These are phyloP conservation scores for Pterophyllum scalare DNA, from an alignment of 2,113 vertebrate genomes.

Conservation along the genomic window DNA sequence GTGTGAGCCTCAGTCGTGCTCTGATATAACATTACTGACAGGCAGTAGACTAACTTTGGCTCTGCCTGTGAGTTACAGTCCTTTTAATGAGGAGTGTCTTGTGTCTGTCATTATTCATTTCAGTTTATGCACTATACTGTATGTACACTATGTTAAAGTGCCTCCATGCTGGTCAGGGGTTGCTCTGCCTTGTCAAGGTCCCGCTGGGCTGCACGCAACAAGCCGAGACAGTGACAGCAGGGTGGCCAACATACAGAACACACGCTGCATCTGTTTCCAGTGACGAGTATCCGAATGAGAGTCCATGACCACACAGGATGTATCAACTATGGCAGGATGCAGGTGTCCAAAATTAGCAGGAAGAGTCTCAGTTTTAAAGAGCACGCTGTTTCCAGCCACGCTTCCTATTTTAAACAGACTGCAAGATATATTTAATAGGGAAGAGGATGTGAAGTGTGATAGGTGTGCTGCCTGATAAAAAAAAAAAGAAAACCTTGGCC, in stretches of 20 bases:
- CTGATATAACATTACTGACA: slow-evolving; percentile 51
- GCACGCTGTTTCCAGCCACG: slow-evolving; percentile 34
- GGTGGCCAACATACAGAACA: slow-evolving; percentile 6
- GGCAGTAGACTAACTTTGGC: slow-evolving; percentile 44
- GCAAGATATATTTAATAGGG: background rate
- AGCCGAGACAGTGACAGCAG: slow-evolving; percentile 25
- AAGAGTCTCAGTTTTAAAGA: slow-evolving; percentile 69
- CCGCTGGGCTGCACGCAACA: slow-evolving; percentile 13
- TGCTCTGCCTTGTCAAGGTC: slow-evolving; percentile 13
- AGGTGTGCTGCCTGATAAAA: background rate
- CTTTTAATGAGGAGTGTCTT: slow-evolving; percentile 31
- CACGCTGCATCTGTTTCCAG: slow-evolving; percentile 55
- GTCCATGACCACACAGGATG: slow-evolving; percentile 65
- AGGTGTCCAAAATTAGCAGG: slow-evolving; percentile 72
- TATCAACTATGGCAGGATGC: slow-evolving; percentile 74
- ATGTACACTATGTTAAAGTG: background rate
- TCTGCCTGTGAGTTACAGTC: slow-evolving; percentile 44
- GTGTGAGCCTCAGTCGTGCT: slow-evolving; percentile 16
- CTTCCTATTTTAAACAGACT: slow-evolving; percentile 17
- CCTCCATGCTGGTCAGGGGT: slow-evolving; percentile 14
- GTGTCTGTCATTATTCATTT: slow-evolving; percentile 27
- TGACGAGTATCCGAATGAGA: slow-evolving; percentile 33
- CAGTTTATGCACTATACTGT: background rate
- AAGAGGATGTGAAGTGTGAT: background rate
- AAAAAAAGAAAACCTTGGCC: background rate